Base-by-base conservation (phyloP, 2,797 vertebrate genomes). In the Alectoris magna region DNA sequence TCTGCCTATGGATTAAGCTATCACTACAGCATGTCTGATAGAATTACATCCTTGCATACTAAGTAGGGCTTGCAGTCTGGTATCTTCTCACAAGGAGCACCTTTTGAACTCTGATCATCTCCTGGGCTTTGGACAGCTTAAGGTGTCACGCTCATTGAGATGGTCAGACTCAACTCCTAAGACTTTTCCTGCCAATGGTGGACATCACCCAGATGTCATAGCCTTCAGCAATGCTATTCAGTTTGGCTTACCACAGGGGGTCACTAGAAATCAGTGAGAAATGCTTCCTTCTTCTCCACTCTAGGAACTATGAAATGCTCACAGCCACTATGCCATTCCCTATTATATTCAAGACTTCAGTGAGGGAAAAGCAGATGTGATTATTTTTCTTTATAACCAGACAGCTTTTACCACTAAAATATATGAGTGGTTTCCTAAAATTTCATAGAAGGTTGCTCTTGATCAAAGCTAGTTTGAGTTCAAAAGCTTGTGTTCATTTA, bases 251-350 rank as follows among this genome's bases (percentile, higher is more conserved):
- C 95, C 96, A 96, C 93, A 93, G 72, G 93, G 80, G 91, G 93
- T 92, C 95, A 95, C 89, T 88, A 96, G 87, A 92, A 94, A 91
- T 92, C 95, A 95, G 83, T 34, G 80, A 91, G 83, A 96, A 90
- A 79, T 76, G 43, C 13, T 91, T 49, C 59, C 23, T 58, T 27
- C 19, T 76, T 34, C 55, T 41, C 11, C 64, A 27, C 49, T 51
- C 80, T 53, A 79, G 79, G 46, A 84, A 81, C 43, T 12, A 41
- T 2, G 41, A 67, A 76, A 58, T 4, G 70, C 93, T 94, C 34
- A 43, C 53, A 93, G 94, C 64, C 80, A 62, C 67, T 51, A 3
- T 85, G 90, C 80, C 88, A 68, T 60, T 43, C 60, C 39, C 39
- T 79, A 38, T 97, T 93, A 94, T 90, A 91, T 93, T 91, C 72